phyloP scores from a whole-genome alignment of 1,140 invertebrate genomes.

The Drosophila malerkotliana region DNA sequence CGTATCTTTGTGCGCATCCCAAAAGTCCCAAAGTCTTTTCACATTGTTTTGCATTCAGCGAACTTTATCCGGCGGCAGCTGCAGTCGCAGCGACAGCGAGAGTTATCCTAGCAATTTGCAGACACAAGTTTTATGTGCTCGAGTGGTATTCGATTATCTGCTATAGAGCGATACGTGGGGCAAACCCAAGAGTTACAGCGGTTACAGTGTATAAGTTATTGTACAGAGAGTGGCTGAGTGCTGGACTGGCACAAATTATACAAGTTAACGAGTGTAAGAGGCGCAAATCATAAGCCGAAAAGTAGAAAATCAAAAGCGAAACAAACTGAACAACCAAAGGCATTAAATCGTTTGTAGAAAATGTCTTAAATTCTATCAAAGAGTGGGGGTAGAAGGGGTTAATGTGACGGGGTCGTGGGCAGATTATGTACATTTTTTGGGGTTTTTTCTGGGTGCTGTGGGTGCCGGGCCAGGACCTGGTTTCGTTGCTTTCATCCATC shows the following conservation, averaged over 20 bases:
- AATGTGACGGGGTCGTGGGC: conserved; percentile 15
- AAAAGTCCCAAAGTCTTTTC: conserved; percentile 44
- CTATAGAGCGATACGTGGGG: conserved; percentile 79
- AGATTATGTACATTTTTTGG: conserved; percentile 39
- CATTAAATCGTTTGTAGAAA: conserved; percentile 44
- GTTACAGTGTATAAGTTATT: conserved; percentile 81
- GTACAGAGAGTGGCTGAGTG: conserved; percentile 38
- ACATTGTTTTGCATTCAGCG: conserved; percentile 52
- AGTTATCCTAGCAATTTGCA: conserved; percentile 59
- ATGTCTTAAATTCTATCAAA: conserved; percentile 21
- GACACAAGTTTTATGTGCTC: conserved; percentile 30
- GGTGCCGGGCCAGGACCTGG: background rate
- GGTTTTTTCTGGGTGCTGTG: conserved; percentile 7
- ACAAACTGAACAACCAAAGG: conserved; percentile 37
- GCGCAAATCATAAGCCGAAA: conserved; percentile 52
- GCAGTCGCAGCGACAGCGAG: conserved; percentile 21
- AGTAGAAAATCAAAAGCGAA: conserved; percentile 37
- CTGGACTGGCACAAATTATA: conserved; percentile 19
- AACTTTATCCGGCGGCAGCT: conserved; percentile 39
- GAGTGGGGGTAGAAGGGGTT: conserved; percentile 12
- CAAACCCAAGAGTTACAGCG: conserved; percentile 73
- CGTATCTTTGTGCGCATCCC: conserved; percentile 17
- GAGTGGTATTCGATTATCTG: conserved; percentile 38
- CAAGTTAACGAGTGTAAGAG: conserved; percentile 32
- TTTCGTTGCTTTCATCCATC: conserved; percentile 22